phyloP scores from a whole-genome alignment of 2,797 vertebrate genomes.

The Glyptemys insculpta region DNA sequence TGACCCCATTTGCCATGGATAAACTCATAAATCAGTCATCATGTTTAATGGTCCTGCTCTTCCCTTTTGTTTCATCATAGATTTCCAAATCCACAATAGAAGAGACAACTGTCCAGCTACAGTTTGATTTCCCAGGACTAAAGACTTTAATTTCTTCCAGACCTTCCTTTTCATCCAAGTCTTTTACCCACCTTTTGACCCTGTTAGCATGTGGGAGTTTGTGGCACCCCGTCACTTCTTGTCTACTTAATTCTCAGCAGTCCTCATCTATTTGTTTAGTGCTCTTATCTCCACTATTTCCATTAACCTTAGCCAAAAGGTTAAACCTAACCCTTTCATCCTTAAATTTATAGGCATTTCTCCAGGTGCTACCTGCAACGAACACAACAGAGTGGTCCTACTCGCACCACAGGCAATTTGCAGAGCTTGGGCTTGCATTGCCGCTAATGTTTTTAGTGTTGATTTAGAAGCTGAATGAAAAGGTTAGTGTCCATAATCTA shows the following conservation, averaged over 20 bases:
- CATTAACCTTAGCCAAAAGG: neutral
- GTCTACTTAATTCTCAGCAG: neutral
- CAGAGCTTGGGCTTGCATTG: neutral
- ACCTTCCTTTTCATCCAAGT: neutral
- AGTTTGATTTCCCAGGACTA: neutral
- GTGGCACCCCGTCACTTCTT: neutral
- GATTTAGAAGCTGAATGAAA: neutral
- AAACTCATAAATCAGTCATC: neutral
- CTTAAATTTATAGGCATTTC: neutral
- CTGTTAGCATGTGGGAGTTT: neutral
- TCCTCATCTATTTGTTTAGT: neutral
- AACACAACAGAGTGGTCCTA: neutral
- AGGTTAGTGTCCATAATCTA: neutral
- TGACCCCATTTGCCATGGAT: neutral
- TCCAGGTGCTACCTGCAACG: neutral
- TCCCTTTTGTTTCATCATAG: neutral
- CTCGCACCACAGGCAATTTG: neutral
- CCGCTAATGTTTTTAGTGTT: neutral
- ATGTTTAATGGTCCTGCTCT: neutral
- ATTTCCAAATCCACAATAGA: neutral
- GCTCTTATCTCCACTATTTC: neutral
- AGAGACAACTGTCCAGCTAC: neutral
- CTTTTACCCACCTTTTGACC: neutral
- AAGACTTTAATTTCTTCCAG: neutral
- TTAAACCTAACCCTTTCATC: neutral